Evolutionary conservation across 2,113 vertebrate species (phyloP).

Genomic region (Phycodurus eques): DNA sequence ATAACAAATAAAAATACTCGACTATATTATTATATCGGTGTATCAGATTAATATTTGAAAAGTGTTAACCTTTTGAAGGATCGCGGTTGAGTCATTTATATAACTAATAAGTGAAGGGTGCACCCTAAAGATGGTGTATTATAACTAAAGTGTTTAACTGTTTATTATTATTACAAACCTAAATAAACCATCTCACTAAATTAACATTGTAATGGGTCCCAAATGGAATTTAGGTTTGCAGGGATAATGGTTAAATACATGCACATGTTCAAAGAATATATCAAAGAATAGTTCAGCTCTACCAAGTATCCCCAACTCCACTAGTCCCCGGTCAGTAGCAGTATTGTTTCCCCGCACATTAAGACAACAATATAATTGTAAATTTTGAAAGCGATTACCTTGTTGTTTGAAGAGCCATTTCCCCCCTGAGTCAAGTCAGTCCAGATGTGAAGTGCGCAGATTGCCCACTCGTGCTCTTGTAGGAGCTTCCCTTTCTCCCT

Average conservation of each 20-base stretch:
- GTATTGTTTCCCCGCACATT: neutral
- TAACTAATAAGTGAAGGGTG: no score
- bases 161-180: neutral
- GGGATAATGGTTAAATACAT: neutral
- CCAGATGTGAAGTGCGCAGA: slow-evolving; percentile 38
- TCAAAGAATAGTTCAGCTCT: no score
- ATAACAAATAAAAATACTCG: neutral
- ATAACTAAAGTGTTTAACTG: neutral
- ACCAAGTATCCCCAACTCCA: no score
- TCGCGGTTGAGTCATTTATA: neutral
- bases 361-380: neutral
- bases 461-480: slow-evolving; percentile 2
- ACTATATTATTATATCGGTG: neutral
- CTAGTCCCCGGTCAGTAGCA: neutral
- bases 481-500: slow-evolving; percentile 9
- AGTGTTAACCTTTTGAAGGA: neutral
- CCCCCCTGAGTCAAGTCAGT: slow-evolving; percentile 14
- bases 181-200: neutral
- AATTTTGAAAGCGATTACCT: slow-evolving; percentile 37
- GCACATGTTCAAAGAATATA: neutral
- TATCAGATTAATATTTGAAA: no score
- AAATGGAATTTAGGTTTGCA: neutral
- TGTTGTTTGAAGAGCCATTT: slow-evolving; percentile 49
- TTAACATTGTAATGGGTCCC: neutral
- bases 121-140: neutral